phyloP scores from a whole-genome alignment of 1,140 invertebrate species.

The Chironomus striatipennis region DNA sequence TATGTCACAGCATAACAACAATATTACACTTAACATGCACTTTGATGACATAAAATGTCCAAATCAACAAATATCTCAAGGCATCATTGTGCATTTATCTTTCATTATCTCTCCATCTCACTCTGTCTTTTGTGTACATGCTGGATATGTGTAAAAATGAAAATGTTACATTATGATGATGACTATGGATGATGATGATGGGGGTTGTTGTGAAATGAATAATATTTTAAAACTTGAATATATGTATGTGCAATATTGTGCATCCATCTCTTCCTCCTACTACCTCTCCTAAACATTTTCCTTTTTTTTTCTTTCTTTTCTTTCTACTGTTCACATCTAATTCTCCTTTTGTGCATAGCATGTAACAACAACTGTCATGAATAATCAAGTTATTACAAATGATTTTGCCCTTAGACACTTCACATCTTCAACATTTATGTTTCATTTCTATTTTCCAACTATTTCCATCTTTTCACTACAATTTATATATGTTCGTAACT shows the following conservation, averaged over 20 bases:
- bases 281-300: background rate
- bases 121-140: background rate
- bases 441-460: background rate
- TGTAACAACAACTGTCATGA: conserved; percentile 15
- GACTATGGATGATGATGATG: background rate
- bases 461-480: background rate
- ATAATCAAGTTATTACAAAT: conserved; percentile 21
- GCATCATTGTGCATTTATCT: background rate
- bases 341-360: background rate
- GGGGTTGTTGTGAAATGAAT: background rate
- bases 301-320: background rate
- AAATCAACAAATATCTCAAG: conserved; percentile 3
- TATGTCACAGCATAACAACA: background rate
- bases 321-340: background rate
- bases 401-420: conserved; percentile 16
- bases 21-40: background rate
- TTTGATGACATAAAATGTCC: conserved; percentile 8
- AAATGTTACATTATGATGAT: background rate
- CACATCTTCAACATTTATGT: background rate
- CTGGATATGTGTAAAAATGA: background rate
- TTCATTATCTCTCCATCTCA: background rate
- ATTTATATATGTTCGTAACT: too few species aligned
- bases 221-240: background rate
- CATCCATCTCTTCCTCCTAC: background rate
- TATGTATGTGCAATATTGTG: background rate